A percentile compares a stretch with the other conserved stretches of the same genome.
Conservation (phyloP, 2,888 invertebrate genomes). For the Hylaea fasciaria region DNA sequence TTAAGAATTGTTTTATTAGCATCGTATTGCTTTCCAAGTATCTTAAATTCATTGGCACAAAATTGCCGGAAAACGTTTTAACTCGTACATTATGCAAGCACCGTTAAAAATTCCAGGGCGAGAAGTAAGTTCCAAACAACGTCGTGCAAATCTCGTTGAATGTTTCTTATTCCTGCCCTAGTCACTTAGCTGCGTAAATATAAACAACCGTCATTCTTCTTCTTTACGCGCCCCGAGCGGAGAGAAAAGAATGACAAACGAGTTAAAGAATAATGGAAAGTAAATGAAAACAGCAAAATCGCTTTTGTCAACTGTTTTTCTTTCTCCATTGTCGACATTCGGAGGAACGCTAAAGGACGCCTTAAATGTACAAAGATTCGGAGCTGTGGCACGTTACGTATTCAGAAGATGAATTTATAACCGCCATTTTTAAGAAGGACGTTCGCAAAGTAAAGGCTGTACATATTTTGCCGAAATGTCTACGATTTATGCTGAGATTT, state of each 20-base stretch:
- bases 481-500: conserved; percentile 40
- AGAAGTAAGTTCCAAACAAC: conserved; percentile 49
- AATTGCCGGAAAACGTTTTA: conserved; percentile 29
- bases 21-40: conserved; percentile 27
- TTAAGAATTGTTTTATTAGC: conserved; percentile 22
- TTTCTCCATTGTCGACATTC: conserved; percentile 66
- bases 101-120: conserved; percentile 27
- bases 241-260: conserved; percentile 81
- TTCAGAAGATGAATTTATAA: conserved; percentile 54
- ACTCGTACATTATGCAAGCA: conserved; percentile 36
- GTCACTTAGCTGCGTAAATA: conserved; percentile 77
- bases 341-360: conserved; percentile 59
- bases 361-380: conserved; percentile 52
- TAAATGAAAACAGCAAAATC: conserved; percentile 82
- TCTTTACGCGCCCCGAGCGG: conserved; percentile 70
- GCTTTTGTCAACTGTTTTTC: conserved; percentile 76
- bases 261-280: conserved; percentile 82
- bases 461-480: conserved; percentile 44
- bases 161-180: conserved; percentile 67
- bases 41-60: conserved; percentile 28
- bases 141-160: conserved; percentile 59
- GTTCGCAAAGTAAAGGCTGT: conserved; percentile 41
- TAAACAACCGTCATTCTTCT: conserved; percentile 78
- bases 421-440: conserved; percentile 46
- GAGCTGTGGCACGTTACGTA: conserved; percentile 57